These are phyloP conservation scores for Goniozus legneri DNA, from an alignment of 1,140 invertebrate species.

Conservation along the genomic window DNA sequence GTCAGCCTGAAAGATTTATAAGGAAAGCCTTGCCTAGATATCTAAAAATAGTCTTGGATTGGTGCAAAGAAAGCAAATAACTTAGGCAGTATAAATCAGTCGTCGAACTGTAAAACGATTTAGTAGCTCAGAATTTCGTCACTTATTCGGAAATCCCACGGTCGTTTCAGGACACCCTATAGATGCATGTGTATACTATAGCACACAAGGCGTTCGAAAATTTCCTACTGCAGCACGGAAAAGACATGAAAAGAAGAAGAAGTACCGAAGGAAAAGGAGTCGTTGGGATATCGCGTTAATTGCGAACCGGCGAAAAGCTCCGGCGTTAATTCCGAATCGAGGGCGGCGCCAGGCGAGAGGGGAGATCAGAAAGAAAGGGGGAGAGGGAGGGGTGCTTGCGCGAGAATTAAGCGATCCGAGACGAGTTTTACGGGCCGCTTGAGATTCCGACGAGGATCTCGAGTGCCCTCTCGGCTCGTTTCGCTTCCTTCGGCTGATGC, in stretches of 20 bases:
- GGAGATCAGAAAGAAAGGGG: background rate
- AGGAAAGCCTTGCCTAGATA: too few species aligned
- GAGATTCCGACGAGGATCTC: slow-evolving; percentile 22
- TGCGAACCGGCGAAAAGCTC: slow-evolving; percentile 15
- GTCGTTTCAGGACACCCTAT: too few species aligned
- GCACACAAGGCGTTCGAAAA: too few species aligned
- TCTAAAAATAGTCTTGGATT: too few species aligned
- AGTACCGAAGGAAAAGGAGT: background rate
- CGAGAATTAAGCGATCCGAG: slow-evolving; percentile 25
- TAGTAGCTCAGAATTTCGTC: too few species aligned
- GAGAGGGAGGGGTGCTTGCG: slow-evolving; percentile 2
- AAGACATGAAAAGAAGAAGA: background rate
- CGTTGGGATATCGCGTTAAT: slow-evolving; percentile 18
- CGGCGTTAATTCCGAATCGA: slow-evolving; percentile 1
- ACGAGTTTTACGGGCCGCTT: slow-evolving; percentile 23
- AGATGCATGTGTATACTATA: too few species aligned
- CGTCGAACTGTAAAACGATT: too few species aligned
- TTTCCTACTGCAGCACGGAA: too few species aligned
- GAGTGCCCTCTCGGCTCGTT: slow-evolving; percentile 17
- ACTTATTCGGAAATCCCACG: too few species aligned
- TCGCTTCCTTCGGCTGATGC: slow-evolving; percentile 8
- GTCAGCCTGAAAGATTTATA: too few species aligned
- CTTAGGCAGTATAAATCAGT: too few species aligned
- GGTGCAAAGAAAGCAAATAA: too few species aligned
- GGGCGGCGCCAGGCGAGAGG: background rate